Percentiles rank a stretch among this genome's conserved stretches.
Conservation (phyloP, 2,113 vertebrate genomes). For the Scophthalmus maximus region DNA sequence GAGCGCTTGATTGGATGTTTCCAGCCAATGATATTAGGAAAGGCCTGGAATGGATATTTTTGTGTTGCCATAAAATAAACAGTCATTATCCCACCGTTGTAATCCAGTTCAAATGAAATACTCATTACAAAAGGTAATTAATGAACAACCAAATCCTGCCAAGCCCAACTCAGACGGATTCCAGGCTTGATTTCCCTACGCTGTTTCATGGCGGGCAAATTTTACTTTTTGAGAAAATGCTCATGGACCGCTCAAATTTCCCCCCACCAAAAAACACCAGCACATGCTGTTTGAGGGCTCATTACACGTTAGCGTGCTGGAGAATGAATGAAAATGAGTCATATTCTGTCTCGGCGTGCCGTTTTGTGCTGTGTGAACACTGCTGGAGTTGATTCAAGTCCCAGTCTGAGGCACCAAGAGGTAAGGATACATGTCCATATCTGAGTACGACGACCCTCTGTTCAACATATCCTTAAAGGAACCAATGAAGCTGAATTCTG, state of each 20-base stretch:
- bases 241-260: slow-evolving; percentile 67
- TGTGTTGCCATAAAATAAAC: slow-evolving; percentile 70
- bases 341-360: no score
- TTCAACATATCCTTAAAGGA: no score
- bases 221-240: slow-evolving; percentile 66
- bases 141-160: slow-evolving; percentile 76
- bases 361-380: slow-evolving; percentile 8
- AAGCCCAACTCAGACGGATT: slow-evolving; percentile 63
- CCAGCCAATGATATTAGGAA: slow-evolving; percentile 52
- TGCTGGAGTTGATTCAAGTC: not conserved
- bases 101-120: slow-evolving; percentile 74
- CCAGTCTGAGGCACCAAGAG: no score
- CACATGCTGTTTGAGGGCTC: slow-evolving; percentile 31
- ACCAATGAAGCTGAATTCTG: no score
- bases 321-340: slow-evolving; percentile 1
- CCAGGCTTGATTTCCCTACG: slow-evolving; percentile 66
- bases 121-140: slow-evolving; percentile 79
- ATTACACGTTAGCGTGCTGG: not conserved
- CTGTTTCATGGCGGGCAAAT: slow-evolving; percentile 70
- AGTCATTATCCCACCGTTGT: slow-evolving; percentile 71
- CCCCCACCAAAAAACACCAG: slow-evolving; percentile 22
- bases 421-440: no score
- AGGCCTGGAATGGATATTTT: slow-evolving; percentile 45
- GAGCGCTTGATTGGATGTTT: slow-evolving; percentile 62
- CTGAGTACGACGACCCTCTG: no score